Percentiles rank a stretch among this genome's conserved stretches.
phyloP scores from a whole-genome alignment of 37 sponge, comb jelly and placozoan species.

The Diacarnus erythraeanus region DNA sequence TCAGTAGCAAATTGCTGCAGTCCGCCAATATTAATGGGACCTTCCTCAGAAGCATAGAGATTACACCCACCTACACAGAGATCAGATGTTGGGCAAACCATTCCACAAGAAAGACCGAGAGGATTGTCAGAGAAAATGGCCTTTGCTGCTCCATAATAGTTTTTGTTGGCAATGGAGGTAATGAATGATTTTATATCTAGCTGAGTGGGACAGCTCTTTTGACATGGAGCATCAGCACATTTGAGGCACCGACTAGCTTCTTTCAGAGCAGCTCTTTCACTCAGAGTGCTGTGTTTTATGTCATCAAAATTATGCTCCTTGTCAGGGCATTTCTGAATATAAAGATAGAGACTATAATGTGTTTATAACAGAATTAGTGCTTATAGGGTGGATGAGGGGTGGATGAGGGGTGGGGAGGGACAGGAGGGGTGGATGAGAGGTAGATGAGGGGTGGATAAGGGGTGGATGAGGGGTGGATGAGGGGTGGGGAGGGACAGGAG shows the following conservation, averaged over 20 bases:
- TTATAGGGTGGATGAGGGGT: neutral
- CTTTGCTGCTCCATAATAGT: conserved; percentile 93
- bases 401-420: conserved; percentile 6
- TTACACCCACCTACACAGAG: conserved; percentile 97
- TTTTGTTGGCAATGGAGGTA: conserved; percentile 85
- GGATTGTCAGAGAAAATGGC: conserved; percentile 97
- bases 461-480: conserved; percentile 12
- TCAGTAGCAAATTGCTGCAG: conserved; percentile 98
- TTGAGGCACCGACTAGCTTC: conserved; percentile 92
- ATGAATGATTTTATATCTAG: conserved; percentile 96
- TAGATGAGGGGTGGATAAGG: conserved; percentile 6
- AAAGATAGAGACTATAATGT: no score
- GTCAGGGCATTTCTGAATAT: conserved; percentile 55
- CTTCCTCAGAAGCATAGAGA: conserved; percentile 93
- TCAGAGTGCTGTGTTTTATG: conserved; percentile 95
- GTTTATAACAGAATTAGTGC: conserved; percentile 8
- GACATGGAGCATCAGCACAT: conserved; percentile 98
- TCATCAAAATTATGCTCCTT: conserved; percentile 92
- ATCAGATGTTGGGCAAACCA: conserved; percentile 98
- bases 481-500: neutral
- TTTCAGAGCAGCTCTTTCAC: conserved; percentile 86
- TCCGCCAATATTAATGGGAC: conserved; percentile 97
- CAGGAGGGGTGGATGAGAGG: neutral
- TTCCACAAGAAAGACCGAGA: conserved; percentile 95
- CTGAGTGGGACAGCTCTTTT: conserved; percentile 97